These are phyloP conservation scores for Hemicordylus capensis DNA, from an alignment of 2,113 vertebrate genomes.

Conservation along the genomic window DNA sequence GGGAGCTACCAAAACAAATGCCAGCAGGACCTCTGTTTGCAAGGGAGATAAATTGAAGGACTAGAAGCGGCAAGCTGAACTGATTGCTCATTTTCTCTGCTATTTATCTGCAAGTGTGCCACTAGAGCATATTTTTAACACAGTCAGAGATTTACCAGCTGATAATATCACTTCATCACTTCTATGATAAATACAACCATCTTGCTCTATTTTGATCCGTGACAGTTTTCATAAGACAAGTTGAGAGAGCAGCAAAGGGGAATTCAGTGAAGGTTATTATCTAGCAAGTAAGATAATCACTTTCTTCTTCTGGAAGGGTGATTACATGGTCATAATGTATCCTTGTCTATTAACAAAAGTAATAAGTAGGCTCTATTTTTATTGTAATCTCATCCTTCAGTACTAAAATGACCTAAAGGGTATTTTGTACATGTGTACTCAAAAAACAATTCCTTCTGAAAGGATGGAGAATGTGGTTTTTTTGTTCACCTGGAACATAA, in stretches of 20 bases:
- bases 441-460: not conserved
- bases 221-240: not conserved
- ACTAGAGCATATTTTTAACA: not conserved
- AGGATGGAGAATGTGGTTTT: not conserved
- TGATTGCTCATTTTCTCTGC: not conserved
- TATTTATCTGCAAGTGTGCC: not conserved
- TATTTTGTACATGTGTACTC: not conserved
- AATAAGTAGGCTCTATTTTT: not conserved
- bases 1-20: not conserved
- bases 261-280: slow-evolving; percentile 11
- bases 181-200: not conserved
- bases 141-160: not conserved
- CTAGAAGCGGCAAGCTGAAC: not conserved
- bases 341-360: not conserved
- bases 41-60: not conserved
- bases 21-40: not conserved
- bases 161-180: not conserved
- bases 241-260: not conserved
- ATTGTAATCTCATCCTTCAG: not conserved
- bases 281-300: not conserved
- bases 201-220: not conserved
- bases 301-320: not conserved
- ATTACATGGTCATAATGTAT: not conserved
- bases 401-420: not conserved
- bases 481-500: not conserved